phyloP scores from a whole-genome alignment of 2,797 vertebrate species.

The Scomberomorus guttatus region DNA sequence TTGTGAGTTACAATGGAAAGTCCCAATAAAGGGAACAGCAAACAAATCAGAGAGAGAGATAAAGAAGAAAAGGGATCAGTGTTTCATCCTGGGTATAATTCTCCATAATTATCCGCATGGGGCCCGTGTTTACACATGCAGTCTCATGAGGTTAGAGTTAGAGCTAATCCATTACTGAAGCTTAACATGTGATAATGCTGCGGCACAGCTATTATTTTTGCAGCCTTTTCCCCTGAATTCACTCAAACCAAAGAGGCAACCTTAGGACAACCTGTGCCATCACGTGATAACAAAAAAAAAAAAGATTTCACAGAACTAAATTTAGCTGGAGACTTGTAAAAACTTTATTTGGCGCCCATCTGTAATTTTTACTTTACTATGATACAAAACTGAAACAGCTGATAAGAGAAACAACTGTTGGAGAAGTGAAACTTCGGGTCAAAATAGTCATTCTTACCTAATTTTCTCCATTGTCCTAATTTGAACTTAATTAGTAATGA shows the following conservation, averaged over 20 bases:
- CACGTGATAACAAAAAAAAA: neutral
- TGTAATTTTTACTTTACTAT: neutral
- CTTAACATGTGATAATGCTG: slow-evolving; percentile 68
- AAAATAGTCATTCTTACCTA: neutral
- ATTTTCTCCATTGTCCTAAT: too few species aligned
- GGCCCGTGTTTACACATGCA: slow-evolving; percentile 75
- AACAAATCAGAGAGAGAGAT: slow-evolving; percentile 58
- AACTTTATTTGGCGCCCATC: neutral
- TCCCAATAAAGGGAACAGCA: slow-evolving; percentile 60
- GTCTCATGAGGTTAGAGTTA: slow-evolving; percentile 73
- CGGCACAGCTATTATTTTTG: slow-evolving; percentile 35
- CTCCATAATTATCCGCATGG: slow-evolving; percentile 74
- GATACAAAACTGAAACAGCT: neutral
- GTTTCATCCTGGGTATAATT: slow-evolving; percentile 65
- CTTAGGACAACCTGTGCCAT: neutral
- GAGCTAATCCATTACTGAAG: slow-evolving; percentile 67
- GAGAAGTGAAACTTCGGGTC: neutral
- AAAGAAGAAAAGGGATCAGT: slow-evolving; percentile 66
- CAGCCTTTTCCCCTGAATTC: slow-evolving; percentile 17
- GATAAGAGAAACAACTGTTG: neutral
- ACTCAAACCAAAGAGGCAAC: slow-evolving; percentile 16
- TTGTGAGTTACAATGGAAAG: slow-evolving; percentile 53
- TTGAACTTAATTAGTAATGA: neutral
- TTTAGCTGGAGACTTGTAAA: neutral
- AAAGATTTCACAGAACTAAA: neutral